Conservation (phyloP, 2,797 vertebrate species). For the Cynodonichthys magdalenae region DNA sequence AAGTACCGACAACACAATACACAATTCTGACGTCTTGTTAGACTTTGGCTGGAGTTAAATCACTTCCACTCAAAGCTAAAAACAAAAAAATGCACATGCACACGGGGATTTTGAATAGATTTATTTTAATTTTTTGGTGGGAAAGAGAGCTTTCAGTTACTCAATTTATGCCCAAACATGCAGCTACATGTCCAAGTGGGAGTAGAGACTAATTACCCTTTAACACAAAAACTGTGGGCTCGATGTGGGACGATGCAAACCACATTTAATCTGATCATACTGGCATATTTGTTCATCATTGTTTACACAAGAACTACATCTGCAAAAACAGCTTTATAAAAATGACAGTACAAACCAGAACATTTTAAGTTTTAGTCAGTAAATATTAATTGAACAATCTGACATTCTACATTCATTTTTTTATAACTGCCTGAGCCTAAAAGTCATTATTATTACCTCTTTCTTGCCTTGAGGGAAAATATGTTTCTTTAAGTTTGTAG, state of each 20-base stretch:
- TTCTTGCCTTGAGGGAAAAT: neutral
- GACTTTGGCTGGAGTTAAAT: slow-evolving; percentile 9
- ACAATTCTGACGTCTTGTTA: neutral
- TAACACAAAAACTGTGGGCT: slow-evolving; percentile 32
- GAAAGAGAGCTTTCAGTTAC: slow-evolving; percentile 38
- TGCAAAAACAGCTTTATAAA: slow-evolving; percentile 4
- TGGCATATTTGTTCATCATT: neutral
- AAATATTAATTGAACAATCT: slow-evolving; percentile 1
- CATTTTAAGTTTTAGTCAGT: neutral
- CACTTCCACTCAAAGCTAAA: slow-evolving; percentile 20
- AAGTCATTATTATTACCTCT: slow-evolving; percentile 17
- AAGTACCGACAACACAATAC: slow-evolving; percentile 64
- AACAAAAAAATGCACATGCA: slow-evolving; percentile 4
- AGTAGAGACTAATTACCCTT: slow-evolving; percentile 18
- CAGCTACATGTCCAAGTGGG: slow-evolving; percentile 43
- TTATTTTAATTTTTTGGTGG: slow-evolving; percentile 29
- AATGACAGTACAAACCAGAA: too few species aligned
- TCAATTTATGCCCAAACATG: slow-evolving; percentile 46
- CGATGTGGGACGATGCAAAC: slow-evolving; percentile 18
- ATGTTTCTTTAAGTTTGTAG: too few species aligned
- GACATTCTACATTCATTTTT: neutral
- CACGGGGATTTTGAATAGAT: slow-evolving; percentile 35
- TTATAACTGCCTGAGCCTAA: neutral
- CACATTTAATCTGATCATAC: slow-evolving; percentile 21
- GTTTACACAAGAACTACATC: slow-evolving; percentile 18